phyloP scores from a whole-genome alignment of 2,113 vertebrate genomes.

The Lepus europaeus region DNA sequence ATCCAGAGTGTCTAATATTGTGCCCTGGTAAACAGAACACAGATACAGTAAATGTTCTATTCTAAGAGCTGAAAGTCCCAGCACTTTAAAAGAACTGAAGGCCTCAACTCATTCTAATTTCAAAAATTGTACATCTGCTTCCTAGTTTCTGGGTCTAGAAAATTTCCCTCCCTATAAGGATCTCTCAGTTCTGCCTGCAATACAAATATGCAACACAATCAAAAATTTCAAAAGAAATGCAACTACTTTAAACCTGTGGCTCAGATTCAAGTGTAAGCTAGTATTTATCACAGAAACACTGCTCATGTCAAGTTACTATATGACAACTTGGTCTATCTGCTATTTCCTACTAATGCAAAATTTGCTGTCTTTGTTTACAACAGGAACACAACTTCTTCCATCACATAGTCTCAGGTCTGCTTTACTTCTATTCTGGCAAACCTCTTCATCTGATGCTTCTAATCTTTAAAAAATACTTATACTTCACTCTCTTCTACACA shows the following conservation, averaged over 20 bases:
- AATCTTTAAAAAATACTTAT: not conserved
- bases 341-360: not conserved
- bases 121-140: not conserved
- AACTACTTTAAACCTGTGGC: not conserved
- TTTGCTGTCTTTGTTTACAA: not conserved
- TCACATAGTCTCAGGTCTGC: fast-evolving
- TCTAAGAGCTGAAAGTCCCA: not conserved
- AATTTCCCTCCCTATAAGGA: not conserved
- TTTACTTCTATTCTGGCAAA: not conserved
- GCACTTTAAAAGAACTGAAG: not conserved
- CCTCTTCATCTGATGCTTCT: not conserved
- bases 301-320: not conserved
- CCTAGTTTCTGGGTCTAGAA: not conserved
- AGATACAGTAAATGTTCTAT: not conserved
- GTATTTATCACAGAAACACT: not conserved
- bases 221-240: not conserved
- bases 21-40: not conserved
- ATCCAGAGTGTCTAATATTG: not conserved
- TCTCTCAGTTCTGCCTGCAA: not conserved
- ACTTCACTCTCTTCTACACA: constrained; percentile 22
- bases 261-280: not conserved
- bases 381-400: not conserved
- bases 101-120: not conserved
- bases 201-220: not conserved
- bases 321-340: not conserved